Percentiles rank a stretch among this genome's conserved stretches.
phyloP scores from a whole-genome alignment of 1,140 invertebrate species.

The Pseudomyrmex sp. region DNA sequence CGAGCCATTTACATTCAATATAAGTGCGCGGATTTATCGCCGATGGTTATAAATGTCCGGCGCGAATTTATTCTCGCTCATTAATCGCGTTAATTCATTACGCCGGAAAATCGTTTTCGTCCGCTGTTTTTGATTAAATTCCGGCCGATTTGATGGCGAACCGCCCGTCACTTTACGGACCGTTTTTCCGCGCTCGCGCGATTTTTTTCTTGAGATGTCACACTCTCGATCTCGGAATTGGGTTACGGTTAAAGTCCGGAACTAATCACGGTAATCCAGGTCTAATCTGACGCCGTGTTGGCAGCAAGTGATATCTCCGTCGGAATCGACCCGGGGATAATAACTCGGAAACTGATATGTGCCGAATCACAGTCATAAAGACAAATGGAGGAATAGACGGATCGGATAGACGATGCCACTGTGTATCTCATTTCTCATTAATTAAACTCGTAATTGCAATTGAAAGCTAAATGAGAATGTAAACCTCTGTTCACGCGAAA shows the following conservation, averaged over 20 bases:
- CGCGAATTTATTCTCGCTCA: slow-evolving; percentile 35
- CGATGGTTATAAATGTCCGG: background rate
- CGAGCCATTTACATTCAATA: background rate
- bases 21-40: background rate
- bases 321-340: slow-evolving; percentile 36
- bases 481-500: background rate
- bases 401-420: background rate
- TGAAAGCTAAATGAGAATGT: background rate
- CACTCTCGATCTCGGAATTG: background rate
- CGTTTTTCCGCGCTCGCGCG: background rate
- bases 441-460: background rate
- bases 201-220: slow-evolving; percentile 17
- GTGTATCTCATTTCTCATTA: background rate
- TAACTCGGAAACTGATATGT: slow-evolving; percentile 33
- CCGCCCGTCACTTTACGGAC: background rate
- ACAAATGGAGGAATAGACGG: background rate
- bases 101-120: background rate
- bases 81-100: slow-evolving; percentile 6
- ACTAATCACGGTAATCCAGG: slow-evolving; percentile 46
- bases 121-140: slow-evolving; percentile 18
- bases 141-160: slow-evolving; percentile 15
- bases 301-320: background rate
- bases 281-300: slow-evolving; percentile 22
- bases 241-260: slow-evolving; percentile 22
- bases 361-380: slow-evolving; percentile 15